These are phyloP conservation scores for Teleogryllus occipitalis DNA, from an alignment of 1,140 invertebrate species.

Conservation along the genomic window DNA sequence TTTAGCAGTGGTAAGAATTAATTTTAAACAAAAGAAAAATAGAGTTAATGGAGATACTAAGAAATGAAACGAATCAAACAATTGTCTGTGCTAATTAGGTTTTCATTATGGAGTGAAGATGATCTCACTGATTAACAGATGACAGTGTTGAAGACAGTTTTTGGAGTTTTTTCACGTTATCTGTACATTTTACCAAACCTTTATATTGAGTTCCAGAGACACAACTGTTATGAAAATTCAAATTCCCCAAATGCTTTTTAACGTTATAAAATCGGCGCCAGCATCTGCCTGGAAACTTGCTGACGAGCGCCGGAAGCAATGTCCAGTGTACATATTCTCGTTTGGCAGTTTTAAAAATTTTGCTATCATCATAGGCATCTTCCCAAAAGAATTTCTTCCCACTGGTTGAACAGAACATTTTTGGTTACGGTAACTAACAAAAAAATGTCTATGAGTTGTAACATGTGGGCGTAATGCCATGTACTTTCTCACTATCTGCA, in stretches of 20 bases:
- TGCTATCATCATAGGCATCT: constrained; percentile 26
- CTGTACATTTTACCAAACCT: no score
- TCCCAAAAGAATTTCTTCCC: constrained; percentile 26
- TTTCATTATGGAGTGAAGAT: no score
- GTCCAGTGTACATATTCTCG: constrained; percentile 26
- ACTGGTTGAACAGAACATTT: constrained; percentile 29
- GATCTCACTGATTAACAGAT: no score
- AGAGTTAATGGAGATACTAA: no score
- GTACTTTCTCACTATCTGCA: constrained; percentile 24
- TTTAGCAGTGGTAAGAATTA: no score
- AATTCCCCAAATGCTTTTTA: constrained; percentile 25
- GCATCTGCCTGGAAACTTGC: constrained; percentile 24
- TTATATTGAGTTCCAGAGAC: no score
- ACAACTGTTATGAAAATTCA: no score
- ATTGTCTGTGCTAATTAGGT: no score
- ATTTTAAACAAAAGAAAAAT: no score
- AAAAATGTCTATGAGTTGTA: constrained; percentile 23
- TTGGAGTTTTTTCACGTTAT: no score
- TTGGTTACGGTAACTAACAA: constrained; percentile 29
- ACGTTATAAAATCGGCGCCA: constrained; percentile 24
- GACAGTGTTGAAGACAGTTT: no score
- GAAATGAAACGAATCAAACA: no score
- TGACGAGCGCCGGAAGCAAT: constrained; percentile 26
- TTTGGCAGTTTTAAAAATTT: constrained; percentile 25
- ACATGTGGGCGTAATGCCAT: constrained; percentile 21